Evolutionary conservation across 2,888 invertebrate genomes (phyloP).

Genomic region (Drosophila neotestacea): DNA sequence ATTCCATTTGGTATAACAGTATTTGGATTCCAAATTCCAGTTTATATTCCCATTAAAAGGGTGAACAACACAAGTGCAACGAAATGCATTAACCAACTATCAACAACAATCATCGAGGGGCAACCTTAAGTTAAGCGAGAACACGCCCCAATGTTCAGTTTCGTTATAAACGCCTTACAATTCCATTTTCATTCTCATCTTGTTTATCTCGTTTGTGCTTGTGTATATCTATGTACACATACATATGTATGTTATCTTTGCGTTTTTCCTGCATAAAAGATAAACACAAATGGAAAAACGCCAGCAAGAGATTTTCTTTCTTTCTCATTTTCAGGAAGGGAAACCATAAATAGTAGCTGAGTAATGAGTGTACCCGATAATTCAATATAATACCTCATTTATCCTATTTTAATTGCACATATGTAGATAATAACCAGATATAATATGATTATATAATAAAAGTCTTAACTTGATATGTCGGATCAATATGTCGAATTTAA

Average conservation of each 20-base stretch:
- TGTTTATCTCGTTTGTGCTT: conserved; percentile 37
- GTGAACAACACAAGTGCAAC: conserved; percentile 53
- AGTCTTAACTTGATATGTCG: background rate
- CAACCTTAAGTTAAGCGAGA: conserved; percentile 64
- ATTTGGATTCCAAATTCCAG: conserved; percentile 47
- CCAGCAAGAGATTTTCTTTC: background rate
- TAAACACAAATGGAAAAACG: conserved; percentile 56
- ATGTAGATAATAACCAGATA: background rate
- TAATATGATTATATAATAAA: background rate
- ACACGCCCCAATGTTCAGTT: conserved; percentile 68
- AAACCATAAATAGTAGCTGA: conserved; percentile 10
- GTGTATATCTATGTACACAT: background rate
- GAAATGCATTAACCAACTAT: conserved; percentile 48
- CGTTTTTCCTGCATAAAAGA: conserved; percentile 70
- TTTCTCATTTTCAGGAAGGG: background rate
- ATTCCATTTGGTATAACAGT: conserved; percentile 17
- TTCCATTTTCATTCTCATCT: conserved; percentile 54
- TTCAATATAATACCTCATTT: conserved; percentile 9
- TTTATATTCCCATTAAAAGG: conserved; percentile 60
- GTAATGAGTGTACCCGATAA: conserved; percentile 12
- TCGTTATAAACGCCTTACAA: conserved; percentile 34
- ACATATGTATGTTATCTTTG: conserved; percentile 53
- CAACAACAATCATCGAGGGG: conserved; percentile 13
- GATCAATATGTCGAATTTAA: too few species aligned
- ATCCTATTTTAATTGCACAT: background rate